phyloP scores from a whole-genome alignment of 2,113 vertebrate species.

The Salvelinus namaycush region DNA sequence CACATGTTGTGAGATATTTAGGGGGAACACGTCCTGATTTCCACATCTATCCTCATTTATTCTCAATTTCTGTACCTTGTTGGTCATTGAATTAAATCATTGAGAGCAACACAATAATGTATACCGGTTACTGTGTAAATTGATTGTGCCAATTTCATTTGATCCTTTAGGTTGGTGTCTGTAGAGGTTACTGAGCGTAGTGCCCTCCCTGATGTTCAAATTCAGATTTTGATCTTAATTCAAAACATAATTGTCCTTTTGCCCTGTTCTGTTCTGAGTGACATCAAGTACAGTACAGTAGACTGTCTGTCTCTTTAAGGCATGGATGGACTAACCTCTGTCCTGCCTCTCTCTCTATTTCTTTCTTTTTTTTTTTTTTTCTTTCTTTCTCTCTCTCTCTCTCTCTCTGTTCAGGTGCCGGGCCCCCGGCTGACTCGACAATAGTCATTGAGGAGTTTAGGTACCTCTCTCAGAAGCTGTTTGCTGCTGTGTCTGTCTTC shows the following conservation, averaged over 20 bases:
- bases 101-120: no score
- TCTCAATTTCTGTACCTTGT: no score
- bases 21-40: background rate
- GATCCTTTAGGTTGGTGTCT: no score
- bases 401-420: slow-evolving; percentile 68
- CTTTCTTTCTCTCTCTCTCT: background rate
- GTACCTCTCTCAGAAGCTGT: slow-evolving; percentile 92
- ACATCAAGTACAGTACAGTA: background rate
- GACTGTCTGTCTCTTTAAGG: background rate
- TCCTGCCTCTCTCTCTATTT: background rate
- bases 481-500: slow-evolving; percentile 90
- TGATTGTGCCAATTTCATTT: no score
- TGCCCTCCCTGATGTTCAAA: no score
- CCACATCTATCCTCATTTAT: no score
- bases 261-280: background rate
- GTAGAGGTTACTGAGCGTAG: no score
- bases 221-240: no score
- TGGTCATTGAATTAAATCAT: no score
- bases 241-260: background rate
- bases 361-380: no score
- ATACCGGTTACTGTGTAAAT: no score
- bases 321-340: no score
- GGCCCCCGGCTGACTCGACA: slow-evolving; percentile 89
- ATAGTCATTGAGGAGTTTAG: slow-evolving; percentile 88
- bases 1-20: background rate